Percentiles rank a stretch among this genome's conserved stretches.
Evolutionary conservation across 2,888 invertebrate species (phyloP).

Genomic region (Dexiosoma caninum): DNA sequence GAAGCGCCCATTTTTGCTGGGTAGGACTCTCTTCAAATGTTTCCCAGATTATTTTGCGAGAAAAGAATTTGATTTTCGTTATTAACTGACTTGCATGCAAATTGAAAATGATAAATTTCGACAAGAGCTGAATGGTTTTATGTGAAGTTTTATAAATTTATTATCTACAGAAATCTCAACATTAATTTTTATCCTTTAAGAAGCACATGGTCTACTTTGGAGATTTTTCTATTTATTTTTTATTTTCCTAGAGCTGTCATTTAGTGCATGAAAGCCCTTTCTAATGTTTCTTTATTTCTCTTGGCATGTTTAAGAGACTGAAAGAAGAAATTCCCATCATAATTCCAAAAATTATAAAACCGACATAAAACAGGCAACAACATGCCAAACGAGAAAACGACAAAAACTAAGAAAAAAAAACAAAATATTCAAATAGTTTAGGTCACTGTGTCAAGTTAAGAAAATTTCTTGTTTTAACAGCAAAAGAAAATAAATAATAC

Average conservation of each 20-base stretch:
- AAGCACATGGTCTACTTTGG: background rate
- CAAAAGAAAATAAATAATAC: background rate
- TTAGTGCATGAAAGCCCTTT: conserved; percentile 3
- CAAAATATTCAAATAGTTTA: no score
- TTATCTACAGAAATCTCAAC: no score
- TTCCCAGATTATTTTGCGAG: no score
- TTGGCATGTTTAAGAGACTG: conserved; percentile 6
- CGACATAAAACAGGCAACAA: background rate
- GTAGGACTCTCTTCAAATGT: no score
- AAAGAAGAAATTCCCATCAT: conserved; percentile 1
- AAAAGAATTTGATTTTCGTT: no score
- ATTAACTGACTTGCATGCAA: no score
- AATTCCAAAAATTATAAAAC: background rate
- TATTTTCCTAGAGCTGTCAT: background rate
- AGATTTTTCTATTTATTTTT: background rate
- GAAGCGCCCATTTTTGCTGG: no score
- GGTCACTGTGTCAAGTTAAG: conserved; percentile 45
- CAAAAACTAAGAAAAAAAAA: conserved; percentile 16
- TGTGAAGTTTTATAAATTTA: no score
- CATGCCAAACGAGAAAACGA: background rate
- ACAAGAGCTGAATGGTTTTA: no score
- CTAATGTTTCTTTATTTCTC: background rate
- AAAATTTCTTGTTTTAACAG: conserved; percentile 2
- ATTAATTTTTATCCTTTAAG: background rate
- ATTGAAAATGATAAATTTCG: no score